Evolutionary conservation across 2,113 vertebrate species (phyloP), one percentile per base, ranked within the genome.

Genomic region (Phoenicopterus ruber): DNA sequence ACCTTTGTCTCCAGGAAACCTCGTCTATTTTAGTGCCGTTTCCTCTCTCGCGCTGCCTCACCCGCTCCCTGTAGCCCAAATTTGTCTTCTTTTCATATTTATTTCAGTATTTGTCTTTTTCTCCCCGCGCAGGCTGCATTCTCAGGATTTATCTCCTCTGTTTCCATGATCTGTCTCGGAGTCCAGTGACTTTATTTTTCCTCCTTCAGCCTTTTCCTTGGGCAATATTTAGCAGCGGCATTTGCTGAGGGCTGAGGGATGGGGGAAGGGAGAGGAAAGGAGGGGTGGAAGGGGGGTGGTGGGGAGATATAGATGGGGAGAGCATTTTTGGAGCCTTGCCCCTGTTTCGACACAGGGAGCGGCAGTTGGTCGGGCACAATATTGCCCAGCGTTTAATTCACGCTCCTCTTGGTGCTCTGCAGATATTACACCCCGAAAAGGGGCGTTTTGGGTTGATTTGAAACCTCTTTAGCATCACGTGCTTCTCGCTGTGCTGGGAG

Each of bases 51-150:
- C 57, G 69, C 74, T 26, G 81, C 32, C 86, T 94, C 80, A 50
- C 89, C 82, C 12, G 38, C 92, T 96, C 92, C 88, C 74, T 70
- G 77, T 90, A 91, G 96, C 89, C 94, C 89, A 94, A 93, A 98
- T 97, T 96, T 95, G 94, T 98, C 97, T 98, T 98, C 96, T 97
- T 97, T 96, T 97, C 97, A 90, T 98, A 98, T 98, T 98, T 98
- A 98, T 98, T 98, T 97, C 74, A 93, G 91, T 96, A 95, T 98
- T 97, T 97, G 95, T 98, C 97, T 97, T 97, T 76, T 91, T 92
- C 76, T 97, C 82, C 73, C 84, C 7, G 6, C 38, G 38, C 87
- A 78, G 86, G 69, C 80, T 96, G 88, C 88, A 69, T 86, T 96
- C 90, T 90, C 74, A 83, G 96, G 97, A 98, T 98, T 98, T 97